phyloP scores from a whole-genome alignment of 2,113 vertebrate genomes.

The Archocentrus centrarchus region DNA sequence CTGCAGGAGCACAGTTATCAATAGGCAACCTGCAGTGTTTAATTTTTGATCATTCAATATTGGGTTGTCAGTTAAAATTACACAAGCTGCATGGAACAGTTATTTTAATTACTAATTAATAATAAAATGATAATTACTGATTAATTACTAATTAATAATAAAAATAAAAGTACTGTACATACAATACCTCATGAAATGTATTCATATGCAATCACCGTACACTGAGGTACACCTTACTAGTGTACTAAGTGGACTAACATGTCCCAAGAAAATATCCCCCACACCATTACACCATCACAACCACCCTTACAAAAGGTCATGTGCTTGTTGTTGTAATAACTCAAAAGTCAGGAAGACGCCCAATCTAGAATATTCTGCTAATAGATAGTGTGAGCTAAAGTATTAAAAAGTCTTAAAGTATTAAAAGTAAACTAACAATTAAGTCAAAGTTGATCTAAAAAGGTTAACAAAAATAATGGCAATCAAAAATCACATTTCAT shows the following conservation, averaged over 20 bases:
- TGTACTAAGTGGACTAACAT: too few relatives aligned
- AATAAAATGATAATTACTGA: too few relatives aligned
- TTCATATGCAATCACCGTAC: not conserved
- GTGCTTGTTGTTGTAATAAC: slow-evolving; percentile 3
- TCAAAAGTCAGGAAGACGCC: not conserved
- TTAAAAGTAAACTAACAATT: not conserved
- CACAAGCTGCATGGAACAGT: not conserved
- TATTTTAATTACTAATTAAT: not conserved
- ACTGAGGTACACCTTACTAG: not conserved
- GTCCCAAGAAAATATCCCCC: too few relatives aligned
- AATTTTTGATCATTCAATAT: not conserved
- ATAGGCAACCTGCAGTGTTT: not conserved
- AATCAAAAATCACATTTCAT: not conserved
- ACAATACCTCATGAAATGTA: not conserved
- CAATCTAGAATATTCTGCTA: not conserved
- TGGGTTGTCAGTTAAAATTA: not conserved
- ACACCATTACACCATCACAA: not conserved
- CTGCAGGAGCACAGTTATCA: not conserved
- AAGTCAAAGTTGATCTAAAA: not conserved
- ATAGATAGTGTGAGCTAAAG: not conserved
- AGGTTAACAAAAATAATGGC: not conserved
- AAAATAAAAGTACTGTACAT: not conserved
- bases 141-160: not conserved
- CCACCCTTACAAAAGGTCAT: slow-evolving; percentile 2
- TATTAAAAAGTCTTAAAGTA: too few relatives aligned